phyloP scores from a whole-genome alignment of 2,888 invertebrate genomes.

The Tachina lurida region DNA sequence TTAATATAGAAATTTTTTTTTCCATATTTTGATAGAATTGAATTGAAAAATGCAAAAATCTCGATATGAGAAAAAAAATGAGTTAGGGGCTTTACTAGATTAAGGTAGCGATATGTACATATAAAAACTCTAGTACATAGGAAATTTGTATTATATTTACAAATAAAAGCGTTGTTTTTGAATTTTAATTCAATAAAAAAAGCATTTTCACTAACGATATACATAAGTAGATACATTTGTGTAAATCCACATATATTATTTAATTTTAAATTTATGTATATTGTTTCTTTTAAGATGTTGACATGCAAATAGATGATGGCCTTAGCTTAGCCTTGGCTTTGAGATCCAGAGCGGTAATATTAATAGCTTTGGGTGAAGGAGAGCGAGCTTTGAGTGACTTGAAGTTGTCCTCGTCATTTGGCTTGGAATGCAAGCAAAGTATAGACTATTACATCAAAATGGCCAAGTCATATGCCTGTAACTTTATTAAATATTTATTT shows the following conservation, averaged over 20 bases:
- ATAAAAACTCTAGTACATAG: too few species aligned
- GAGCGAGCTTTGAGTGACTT: slow-evolving; percentile 87
- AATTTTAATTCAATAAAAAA: too few species aligned
- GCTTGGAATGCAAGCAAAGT: slow-evolving; percentile 86
- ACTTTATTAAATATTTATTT: slow-evolving; percentile 59
- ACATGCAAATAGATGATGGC: slow-evolving; percentile 85
- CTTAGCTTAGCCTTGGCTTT: slow-evolving; percentile 86
- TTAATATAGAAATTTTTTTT: too few species aligned
- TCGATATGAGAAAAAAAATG: too few species aligned
- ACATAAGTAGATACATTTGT: too few species aligned
- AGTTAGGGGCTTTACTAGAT: too few species aligned
- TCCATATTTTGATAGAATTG: too few species aligned
- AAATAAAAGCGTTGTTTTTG: too few species aligned
- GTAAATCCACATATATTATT: not conserved
- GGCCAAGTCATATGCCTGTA: slow-evolving; percentile 86
- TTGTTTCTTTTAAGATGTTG: slow-evolving; percentile 81
- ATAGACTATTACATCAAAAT: slow-evolving; percentile 88
- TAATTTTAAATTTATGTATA: not conserved
- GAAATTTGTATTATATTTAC: too few species aligned
- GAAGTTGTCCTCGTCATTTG: slow-evolving; percentile 86
- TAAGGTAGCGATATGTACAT: too few species aligned
- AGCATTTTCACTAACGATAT: too few species aligned
- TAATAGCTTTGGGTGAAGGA: slow-evolving; percentile 85
- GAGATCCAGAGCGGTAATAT: slow-evolving; percentile 87
- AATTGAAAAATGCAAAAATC: too few species aligned